A percentile compares a stretch with the other conserved stretches of the same genome.
Evolutionary conservation across 2,113 vertebrate species (phyloP).

Genomic region (Zosterops lateralis): DNA sequence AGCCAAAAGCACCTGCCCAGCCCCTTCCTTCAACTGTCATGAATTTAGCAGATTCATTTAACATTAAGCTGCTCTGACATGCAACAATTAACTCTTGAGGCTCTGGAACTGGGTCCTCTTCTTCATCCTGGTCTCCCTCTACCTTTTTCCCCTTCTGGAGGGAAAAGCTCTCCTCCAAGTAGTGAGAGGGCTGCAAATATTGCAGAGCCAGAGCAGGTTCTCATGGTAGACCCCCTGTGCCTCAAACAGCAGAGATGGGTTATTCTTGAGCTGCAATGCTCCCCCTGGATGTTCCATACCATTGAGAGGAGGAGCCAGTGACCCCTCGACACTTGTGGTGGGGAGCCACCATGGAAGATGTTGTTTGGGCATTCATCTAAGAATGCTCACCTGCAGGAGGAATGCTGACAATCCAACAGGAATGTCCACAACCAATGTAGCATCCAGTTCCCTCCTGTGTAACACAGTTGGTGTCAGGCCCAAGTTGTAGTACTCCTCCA

Average conservation of each 20-base stretch:
- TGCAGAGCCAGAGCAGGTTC: neutral
- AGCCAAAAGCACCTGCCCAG: constrained; percentile 46
- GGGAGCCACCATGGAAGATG: neutral
- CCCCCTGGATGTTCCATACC: neutral
- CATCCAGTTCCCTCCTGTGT: neutral
- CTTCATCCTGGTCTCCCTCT: neutral
- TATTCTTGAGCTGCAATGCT: neutral
- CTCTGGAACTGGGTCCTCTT: constrained; percentile 1
- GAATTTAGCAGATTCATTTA: neutral
- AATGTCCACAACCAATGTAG: neutral
- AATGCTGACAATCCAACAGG: neutral
- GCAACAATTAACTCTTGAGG: neutral
- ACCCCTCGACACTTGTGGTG: neutral
- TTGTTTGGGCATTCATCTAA: neutral
- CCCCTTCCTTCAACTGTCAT: neutral
- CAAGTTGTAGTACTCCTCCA: neutral
- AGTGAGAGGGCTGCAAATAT: neutral
- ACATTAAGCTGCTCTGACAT: neutral
- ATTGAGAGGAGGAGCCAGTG: neutral
- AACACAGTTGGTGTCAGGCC: neutral
- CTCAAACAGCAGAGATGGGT: neutral
- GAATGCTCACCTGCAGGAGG: neutral
- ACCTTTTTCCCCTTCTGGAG: neutral
- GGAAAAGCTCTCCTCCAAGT: neutral
- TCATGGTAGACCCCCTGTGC: rapidly evolving